Evolutionary conservation across 2,888 invertebrate species (phyloP), one percentile per base, ranked within the genome.

Genomic region (Piscicola geometra): DNA sequence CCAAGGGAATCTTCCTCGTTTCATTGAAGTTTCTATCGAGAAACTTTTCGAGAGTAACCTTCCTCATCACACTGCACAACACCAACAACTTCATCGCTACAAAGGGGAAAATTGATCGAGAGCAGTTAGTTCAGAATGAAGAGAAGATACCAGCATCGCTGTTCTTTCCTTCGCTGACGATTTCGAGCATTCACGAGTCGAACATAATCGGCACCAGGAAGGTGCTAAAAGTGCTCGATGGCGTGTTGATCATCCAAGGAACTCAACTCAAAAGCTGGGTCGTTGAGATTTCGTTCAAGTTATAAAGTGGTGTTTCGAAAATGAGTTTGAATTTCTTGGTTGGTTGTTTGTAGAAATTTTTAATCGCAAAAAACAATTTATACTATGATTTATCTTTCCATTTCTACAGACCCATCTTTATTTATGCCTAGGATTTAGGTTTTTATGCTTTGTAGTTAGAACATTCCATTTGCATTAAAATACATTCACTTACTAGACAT

Each of bases 211-310:
- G 60, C 5, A 25, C 60, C 25, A 25, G 21, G 3, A 56, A 5
- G 3, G 12, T 18, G 21, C 60, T 18, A 5, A 25, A 5, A n/a
- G 12, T 56, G 60, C 41, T 15, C 15, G 60, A 56, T 5, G 21
- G 15, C 9, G 3, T 25, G 25, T 5, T 56, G 12, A 56, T 3
- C 21, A 56, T 56, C n/a, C 25, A 5, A 25, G n/a, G 60, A 9
- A 25, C 60, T 56, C 60, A 56, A 56, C 60, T 56, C 60, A 56
- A 56, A 56, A 56, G 60, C 25, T 56, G 21, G 21, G n/a, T 56
- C 5, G n/a, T 56, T n/a, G n/a, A n/a, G n/a, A n/a, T n/a, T n/a
- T n/a, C n/a, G n/a, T n/a, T n/a, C n/a, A n/a, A n/a, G n/a, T n/a
- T n/a, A n/a, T n/a, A n/a, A n/a, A n/a, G n/a, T n/a, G n/a, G n/a